Evolutionary conservation across 2,113 vertebrate species (phyloP), one percentile per base, ranked within the genome.

Genomic region (Pao palembangensis): DNA sequence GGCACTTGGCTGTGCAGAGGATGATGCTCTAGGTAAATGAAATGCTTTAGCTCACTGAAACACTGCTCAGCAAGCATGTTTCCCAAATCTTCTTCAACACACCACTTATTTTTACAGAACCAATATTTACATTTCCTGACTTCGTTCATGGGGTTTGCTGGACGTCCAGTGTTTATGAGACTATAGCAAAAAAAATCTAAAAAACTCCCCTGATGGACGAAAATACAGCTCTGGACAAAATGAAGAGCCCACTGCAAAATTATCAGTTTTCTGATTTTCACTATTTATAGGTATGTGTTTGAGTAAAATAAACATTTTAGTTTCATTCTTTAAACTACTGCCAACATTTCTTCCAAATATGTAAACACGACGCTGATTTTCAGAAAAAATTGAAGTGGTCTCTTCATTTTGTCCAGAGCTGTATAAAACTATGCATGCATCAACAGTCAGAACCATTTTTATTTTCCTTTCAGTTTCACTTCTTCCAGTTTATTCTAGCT

Each of bases 11-110:
- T 72, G 67, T 67, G 75, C 88, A 91, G 88, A 88, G 77, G 90
- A 87, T 85, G 88, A 85, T 80, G 86, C 90, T 62, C 88, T 92
- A 91, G 90, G 91, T 92, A 92, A 92, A 89, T 82, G 2, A 51
- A 76, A 74, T 21, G 51, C 61, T 51, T 74, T 69, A 18, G 50
- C 69, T 60, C 67, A 53, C 48, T 7, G 74, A 89, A 88, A 85
- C 75, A 82, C 75, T 85, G 84, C 87, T 89, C 84, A 78, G 43
- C 57, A 87, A 87, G 87, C 89, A 88, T 86, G 88, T 85, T 88
- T 88, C 81, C 44, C 44, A 76, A 61, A 57, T 14, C 43, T 62
- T 15, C 21, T 63, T 79, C 61, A 61, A 52, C 55, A 76, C 68
- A 25, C 44, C 15, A 11, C 65, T 80, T 46, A 58, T 66, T 38